These are phyloP conservation scores for Apolygus lucorum DNA, from an alignment of 1,140 invertebrate species.

Conservation along the genomic window DNA sequence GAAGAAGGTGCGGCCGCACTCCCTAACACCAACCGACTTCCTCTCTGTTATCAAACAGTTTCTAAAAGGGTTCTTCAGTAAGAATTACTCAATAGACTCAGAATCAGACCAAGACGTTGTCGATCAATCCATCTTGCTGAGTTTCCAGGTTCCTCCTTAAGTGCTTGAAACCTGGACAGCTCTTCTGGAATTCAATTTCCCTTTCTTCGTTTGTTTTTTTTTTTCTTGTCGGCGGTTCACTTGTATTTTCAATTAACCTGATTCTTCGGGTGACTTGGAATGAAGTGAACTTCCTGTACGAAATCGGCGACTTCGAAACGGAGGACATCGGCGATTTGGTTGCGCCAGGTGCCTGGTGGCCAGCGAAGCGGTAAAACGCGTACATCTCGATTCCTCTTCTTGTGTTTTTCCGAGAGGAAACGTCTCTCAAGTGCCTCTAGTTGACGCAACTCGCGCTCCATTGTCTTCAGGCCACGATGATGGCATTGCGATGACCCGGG, in stretches of 20 bases:
- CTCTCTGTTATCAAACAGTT: background rate
- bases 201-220: background rate
- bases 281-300: too few species aligned
- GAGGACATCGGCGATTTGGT: background rate
- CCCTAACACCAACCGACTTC: background rate
- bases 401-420: background rate
- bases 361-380: background rate
- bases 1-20: background rate
- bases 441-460: background rate
- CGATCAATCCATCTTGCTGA: background rate
- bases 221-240: background rate
- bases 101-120: background rate
- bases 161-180: background rate
- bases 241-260: background rate
- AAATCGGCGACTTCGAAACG: too few species aligned
- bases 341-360: background rate
- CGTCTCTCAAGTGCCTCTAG: background rate
- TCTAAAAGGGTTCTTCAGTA: background rate
- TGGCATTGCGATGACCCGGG: background rate
- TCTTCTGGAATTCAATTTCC: background rate
- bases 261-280: too few species aligned
- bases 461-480: background rate
- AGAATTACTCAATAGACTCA: background rate
- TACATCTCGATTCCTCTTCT: background rate
- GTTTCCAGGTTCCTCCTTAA: background rate